These are phyloP conservation scores for human (Homo sapiens) DNA, from an alignment of 2,113 vertebrate species.

Conservation along the genomic window GRCh38 chr5:19841501-19842000, in stretches of 20 bases:
- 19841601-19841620: conserved; percentile 46
- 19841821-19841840: not conserved
- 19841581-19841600: not conserved
- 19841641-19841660: conserved; percentile 64
- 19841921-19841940: not conserved
- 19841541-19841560: not conserved
- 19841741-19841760: conserved; percentile 32
- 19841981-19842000: not conserved
- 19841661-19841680: conserved; percentile 71
- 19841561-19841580: not conserved
- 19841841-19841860: not conserved
- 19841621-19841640: conserved; percentile 36
- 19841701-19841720: conserved; percentile 60
- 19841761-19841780: not conserved
- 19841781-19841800: not conserved
- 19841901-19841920: not conserved
- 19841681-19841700: conserved; percentile 70
- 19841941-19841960: not conserved
- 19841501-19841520: not conserved
- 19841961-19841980: not conserved
- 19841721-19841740: conserved; percentile 75
- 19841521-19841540: not conserved
- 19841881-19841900: not conserved
- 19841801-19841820: not conserved
- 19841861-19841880: not conserved